A percentile compares a stretch with the other conserved stretches of the same genome.
Conservation (phyloP, 1,140 invertebrate species). For the Reticulitermes speratus region DNA sequence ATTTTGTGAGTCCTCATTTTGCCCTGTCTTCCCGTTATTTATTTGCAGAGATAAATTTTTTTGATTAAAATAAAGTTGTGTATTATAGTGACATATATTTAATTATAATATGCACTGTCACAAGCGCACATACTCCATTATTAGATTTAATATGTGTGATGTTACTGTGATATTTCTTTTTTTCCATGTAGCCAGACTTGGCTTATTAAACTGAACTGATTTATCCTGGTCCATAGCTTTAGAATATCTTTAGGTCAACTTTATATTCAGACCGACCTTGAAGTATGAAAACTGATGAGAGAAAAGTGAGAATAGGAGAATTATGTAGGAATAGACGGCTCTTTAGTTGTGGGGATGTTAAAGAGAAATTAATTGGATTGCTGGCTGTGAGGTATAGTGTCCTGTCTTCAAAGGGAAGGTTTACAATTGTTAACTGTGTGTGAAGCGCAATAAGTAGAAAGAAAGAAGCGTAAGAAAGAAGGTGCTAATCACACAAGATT, state of each 20-base stretch:
- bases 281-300: neutral
- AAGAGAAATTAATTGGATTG: slow-evolving; percentile 30
- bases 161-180: neutral
- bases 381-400: neutral
- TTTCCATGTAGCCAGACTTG: neutral
- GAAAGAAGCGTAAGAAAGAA: slow-evolving; percentile 10
- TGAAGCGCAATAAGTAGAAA: slow-evolving; percentile 19
- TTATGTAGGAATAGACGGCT: slow-evolving; percentile 21
- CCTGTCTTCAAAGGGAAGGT: slow-evolving; percentile 19
- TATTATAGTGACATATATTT: too few species aligned
- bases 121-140: too few species aligned
- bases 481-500: slow-evolving; percentile 29
- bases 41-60: too few species aligned
- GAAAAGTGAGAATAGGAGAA: slow-evolving; percentile 4
- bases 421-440: slow-evolving; percentile 27
- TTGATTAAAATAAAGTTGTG: too few species aligned
- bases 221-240: neutral
- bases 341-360: slow-evolving; percentile 6
- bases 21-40: too few species aligned
- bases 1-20: too few species aligned
- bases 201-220: neutral
- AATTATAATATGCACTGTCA: too few species aligned
- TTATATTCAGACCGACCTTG: slow-evolving; percentile 6
- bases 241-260: neutral
- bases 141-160: too few species aligned